Base-by-base conservation (phyloP, 2,888 invertebrate species). In the Cephonodes hylas region DNA sequence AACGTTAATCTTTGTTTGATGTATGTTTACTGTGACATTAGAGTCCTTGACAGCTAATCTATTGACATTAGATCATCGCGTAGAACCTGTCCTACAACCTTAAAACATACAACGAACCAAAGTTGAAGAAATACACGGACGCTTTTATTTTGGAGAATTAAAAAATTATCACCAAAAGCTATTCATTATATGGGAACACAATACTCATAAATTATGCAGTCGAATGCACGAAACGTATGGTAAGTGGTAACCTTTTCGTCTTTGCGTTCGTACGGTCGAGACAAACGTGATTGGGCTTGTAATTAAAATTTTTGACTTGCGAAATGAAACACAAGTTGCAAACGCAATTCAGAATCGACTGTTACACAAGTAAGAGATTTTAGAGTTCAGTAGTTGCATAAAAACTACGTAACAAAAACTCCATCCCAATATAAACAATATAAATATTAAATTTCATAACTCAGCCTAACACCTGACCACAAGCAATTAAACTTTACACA, bases 61-160 rank as follows among this genome's bases (percentile, higher is more conserved):
- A 86, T 85, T 83, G 85, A 84, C 66, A 77, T 89, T 87, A 89
- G 88, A 85, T 89, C 89, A 89, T 88, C 88, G 64, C 65, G 69
- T 72, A 76, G 76, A 87, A 88, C 87, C 83, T 81, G 88, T 87
- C 73, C 77, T 74, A 75, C 81, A 79, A 78, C 76, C 77, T 81
- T 77, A 77, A 76, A 77, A 76, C 75, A 76, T 68, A 65, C 42
- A 62, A 59, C 70, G 66, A 61, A 68, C 69, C 62, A 64, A 66
- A 63, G 68, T 56, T 71, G 71, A 71, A 69, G 66, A 74, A 67
- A 68, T 70, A 68, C 66, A 66, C 64, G 46, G 66, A 73, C 63
- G 65, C 66, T 71, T 46, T 8, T 22, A 34, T 45, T 15, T 6
- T 46, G n/a, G 4, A n/a, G n/a, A n/a, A 5, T 23, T 18, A 20